phyloP scores from a whole-genome alignment of 2,888 invertebrate species.

The Choristoneura rosaceana region DNA sequence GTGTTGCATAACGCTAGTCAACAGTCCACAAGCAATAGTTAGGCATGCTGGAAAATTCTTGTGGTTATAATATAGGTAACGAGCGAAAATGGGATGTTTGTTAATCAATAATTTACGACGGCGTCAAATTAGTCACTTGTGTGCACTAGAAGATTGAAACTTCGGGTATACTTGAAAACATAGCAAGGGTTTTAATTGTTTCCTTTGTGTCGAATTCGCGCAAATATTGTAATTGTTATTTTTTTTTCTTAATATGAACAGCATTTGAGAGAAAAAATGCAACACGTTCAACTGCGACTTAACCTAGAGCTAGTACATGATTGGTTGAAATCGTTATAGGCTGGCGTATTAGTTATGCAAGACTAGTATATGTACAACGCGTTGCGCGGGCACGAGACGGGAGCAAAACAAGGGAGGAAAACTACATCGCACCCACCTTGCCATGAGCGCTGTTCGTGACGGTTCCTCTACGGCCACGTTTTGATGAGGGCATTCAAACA shows the following conservation, averaged over 20 bases:
- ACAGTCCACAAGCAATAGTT: background rate
- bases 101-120: background rate
- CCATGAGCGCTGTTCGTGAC: slow-evolving; percentile 26
- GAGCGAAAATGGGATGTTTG: background rate
- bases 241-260: too few species aligned
- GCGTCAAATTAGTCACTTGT: background rate
- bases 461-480: slow-evolving; percentile 27
- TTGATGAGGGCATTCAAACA: slow-evolving; percentile 38
- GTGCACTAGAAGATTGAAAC: background rate
- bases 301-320: too few species aligned
- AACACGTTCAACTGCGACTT: too few species aligned
- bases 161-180: background rate
- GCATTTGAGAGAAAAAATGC: too few species aligned
- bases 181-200: too few species aligned
- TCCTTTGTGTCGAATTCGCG: too few species aligned
- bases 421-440: slow-evolving; percentile 3
- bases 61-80: slow-evolving; percentile 1
- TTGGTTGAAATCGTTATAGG: too few species aligned
- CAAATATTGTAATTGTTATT: too few species aligned
- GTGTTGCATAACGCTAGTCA: background rate
- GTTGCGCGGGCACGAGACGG: background rate
- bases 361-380: background rate
- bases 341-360: too few species aligned
- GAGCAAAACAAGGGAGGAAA: slow-evolving; percentile 12
- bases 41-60: slow-evolving; percentile 7